Evolutionary conservation across 2,113 vertebrate genomes (phyloP).

Genomic region (Gadus chalcogrammus): DNA sequence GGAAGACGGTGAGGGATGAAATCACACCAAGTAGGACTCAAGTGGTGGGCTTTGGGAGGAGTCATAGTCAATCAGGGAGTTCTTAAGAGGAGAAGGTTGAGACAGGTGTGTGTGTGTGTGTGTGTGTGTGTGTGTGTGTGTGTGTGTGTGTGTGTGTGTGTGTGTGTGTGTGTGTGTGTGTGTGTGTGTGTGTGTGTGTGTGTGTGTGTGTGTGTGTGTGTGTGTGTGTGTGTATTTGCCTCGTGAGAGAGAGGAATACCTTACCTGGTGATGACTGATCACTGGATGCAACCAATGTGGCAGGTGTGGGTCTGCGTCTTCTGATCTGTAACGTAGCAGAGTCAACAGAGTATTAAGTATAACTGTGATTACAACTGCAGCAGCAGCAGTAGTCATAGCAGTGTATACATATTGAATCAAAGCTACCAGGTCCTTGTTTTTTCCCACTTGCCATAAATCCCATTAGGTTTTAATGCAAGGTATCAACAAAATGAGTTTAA

Average conservation of each 20-base stretch:
- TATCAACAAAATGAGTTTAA: too few relatives aligned
- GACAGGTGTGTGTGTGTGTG: conserved; percentile 26
- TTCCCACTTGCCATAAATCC: too few relatives aligned
- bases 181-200: neutral
- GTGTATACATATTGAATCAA: too few relatives aligned
- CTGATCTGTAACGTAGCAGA: conserved; percentile 76
- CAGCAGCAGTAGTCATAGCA: too few relatives aligned
- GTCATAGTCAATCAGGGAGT: conserved; percentile 37
- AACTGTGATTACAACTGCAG: neutral
- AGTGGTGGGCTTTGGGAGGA: conserved; percentile 14
- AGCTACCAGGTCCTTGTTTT: too few relatives aligned
- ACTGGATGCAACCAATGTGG: conserved; percentile 88
- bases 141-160: neutral
- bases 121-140: conserved; percentile 8
- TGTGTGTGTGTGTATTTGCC: neutral
- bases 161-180: conserved; percentile 6
- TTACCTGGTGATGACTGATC: conserved; percentile 93
- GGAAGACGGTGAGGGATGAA: too few relatives aligned
- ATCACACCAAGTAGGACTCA: too few relatives aligned
- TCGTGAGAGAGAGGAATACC: neutral
- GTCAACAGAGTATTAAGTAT: neutral
- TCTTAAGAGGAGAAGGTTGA: conserved; percentile 28
- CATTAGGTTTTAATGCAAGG: too few relatives aligned
- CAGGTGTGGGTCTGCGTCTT: conserved; percentile 87
- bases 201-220: conserved; percentile 8